Percentiles rank a stretch among this genome's conserved stretches.
These are phyloP conservation scores for Ostrea edulis DNA, from an alignment of 1,140 invertebrate species.

Conservation along the genomic window DNA sequence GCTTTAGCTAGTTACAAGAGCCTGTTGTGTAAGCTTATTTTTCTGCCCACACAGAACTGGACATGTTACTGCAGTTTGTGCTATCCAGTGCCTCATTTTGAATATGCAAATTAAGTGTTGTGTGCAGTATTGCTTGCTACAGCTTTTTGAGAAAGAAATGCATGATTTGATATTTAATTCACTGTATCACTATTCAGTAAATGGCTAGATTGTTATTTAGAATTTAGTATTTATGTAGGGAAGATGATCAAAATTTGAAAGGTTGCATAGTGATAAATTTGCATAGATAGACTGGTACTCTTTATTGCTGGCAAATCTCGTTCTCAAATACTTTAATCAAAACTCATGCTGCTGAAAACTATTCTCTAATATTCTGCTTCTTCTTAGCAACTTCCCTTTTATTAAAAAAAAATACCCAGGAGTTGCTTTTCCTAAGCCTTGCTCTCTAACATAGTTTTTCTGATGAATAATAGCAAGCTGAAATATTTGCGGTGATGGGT, in stretches of 20 bases:
- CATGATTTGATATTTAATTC: too few species aligned
- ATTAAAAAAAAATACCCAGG: not conserved
- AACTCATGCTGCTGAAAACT: not conserved
- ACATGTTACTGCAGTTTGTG: not conserved
- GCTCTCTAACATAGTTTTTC: constrained; percentile 1
- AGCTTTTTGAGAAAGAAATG: too few species aligned
- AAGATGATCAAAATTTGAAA: too few species aligned
- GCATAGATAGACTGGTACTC: not conserved
- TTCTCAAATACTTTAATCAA: not conserved
- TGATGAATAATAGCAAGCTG: constrained; percentile 1
- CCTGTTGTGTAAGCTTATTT: constrained; percentile 20
- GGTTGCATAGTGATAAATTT: too few species aligned
- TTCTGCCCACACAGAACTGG: constrained; percentile 24
- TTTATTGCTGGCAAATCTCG: not conserved
- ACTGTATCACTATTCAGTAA: too few species aligned
- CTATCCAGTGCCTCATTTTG: not conserved
- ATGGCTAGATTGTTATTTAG: too few species aligned
- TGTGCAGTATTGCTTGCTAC: not conserved
- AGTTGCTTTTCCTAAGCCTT: not conserved
- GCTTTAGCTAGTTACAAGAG: constrained; percentile 1
- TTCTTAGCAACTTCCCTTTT: constrained; percentile 3
- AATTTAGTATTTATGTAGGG: too few species aligned
- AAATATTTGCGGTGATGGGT: not conserved
- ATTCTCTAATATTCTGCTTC: constrained; percentile 17
- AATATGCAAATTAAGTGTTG: not conserved